phyloP scores from a whole-genome alignment of 1,140 invertebrate genomes.

The Lepidostoma basale region DNA sequence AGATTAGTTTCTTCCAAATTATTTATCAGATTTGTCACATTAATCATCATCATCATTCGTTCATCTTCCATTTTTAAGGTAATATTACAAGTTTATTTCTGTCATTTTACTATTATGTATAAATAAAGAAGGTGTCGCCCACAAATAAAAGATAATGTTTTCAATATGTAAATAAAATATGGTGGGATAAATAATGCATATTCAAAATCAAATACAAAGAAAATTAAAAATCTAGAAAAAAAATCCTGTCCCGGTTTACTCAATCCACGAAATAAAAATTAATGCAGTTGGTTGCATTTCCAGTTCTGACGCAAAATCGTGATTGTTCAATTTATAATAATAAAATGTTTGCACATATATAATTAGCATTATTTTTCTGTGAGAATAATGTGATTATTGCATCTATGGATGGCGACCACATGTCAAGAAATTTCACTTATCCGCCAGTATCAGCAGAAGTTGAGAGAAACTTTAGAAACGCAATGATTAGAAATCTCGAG shows the following conservation, averaged over 20 bases:
- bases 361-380: neutral
- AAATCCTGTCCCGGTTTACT: neutral
- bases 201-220: too few relatives aligned
- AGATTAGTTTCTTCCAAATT: too few relatives aligned
- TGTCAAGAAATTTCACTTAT: slow-evolving; percentile 11
- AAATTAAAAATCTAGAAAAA: too few relatives aligned
- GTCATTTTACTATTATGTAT: too few relatives aligned
- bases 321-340: neutral
- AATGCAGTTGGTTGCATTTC: neutral
- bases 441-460: neutral
- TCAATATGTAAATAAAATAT: too few relatives aligned
- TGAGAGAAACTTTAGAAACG: slow-evolving; percentile 37
- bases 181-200: too few relatives aligned
- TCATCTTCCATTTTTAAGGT: too few relatives aligned
- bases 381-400: neutral
- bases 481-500: slow-evolving; percentile 30
- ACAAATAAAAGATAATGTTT: too few relatives aligned
- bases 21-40: too few relatives aligned
- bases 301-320: neutral
- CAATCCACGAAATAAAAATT: neutral
- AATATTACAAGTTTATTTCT: too few relatives aligned
- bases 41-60: too few relatives aligned
- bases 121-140: too few relatives aligned
- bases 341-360: neutral
- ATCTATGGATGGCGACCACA: neutral